Evolutionary conservation across 1,140 invertebrate genomes (phyloP), one percentile per base, ranked within the genome.

Genomic region (Drosophila sproati): DNA sequence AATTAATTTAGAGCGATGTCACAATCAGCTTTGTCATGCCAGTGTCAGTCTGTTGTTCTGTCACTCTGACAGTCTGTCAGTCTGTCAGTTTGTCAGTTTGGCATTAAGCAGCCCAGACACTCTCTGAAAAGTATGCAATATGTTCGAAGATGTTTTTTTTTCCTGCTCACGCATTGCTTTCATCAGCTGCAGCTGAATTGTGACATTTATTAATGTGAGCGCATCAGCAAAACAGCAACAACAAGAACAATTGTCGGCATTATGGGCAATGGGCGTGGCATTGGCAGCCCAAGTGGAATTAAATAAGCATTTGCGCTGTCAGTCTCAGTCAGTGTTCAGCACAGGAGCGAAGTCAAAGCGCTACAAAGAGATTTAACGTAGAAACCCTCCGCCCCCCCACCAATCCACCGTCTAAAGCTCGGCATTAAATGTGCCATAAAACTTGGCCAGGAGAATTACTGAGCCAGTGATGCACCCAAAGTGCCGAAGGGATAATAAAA

Each of bases 181-280:
- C 52, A 63, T 60, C 70, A 71, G 52, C 32, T 88, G 73, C 73
- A 77, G 43, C 52, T 67, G 60, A 78, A 82, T 79, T 85, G 75
- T 80, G 83, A 88, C 83, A 80, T 88, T 88, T 88, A 88, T 88
- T 88, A 88, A 88, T 89, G 83, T 66, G 69, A 82, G 80, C 82
- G 77, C 83, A 82, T 73, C 64, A 77, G 71, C 73, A 83, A 78
- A 57, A 57, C 52, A 52, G 10, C 67, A 59, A 56, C 45, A 43
- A 37, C 63, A 70, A 64, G 10, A 29, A 20, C 41, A 43, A 20
- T 20, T 66, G 32, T 43, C 43, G 39, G 43, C 59, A 34, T 52
- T 45, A 20, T 45, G 31, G 32, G 34, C 47, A n/a, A 43, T 57
- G 75, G 79, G 82, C 79, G 76, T 86, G 82, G 75, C 62, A 72